Evolutionary conservation across 2,888 invertebrate species (phyloP), one percentile per base, ranked within the genome.

Genomic region (Peribatodes rhomboidaria): DNA sequence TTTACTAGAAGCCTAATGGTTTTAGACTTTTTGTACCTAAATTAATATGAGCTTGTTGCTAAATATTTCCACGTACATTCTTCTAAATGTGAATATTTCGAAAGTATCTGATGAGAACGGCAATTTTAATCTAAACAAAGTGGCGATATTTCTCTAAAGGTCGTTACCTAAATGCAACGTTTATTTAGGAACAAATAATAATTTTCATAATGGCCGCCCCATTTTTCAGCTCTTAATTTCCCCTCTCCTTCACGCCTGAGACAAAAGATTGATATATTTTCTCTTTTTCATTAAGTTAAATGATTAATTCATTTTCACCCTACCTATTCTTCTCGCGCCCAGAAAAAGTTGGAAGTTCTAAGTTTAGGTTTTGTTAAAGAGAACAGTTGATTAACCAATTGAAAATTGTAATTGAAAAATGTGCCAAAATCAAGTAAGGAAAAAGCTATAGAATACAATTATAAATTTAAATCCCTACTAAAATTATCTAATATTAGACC

Each of bases 251-350:
- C 81, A 78, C 77, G 75, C 66, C 79, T 81, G 82, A 89, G 85
- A 89, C 90, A 90, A 90, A 88, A 90, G 89, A 90, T 90, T 89
- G 90, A 90, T 90, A 89, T 86, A 87, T 89, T 82, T 80, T 81
- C 80, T 82, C 83, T 84, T 89, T 72, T 90, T 89, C 86, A 90
- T 90, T 89, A 85, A 81, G 75, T 87, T 83, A 84, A 86, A 88
- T 89, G 86, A 90, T 90, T 86, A 86, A 89, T 89, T 79, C 73
- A 74, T 74, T 68, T 49, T 69, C 80, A 77, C 83, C 84, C 84
- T 77, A 75, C n/a, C n/a, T n/a, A 78, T 73, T 71, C 49, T 68
- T 74, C n/a, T 62, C 16, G n/a, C 50, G 31, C 18, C 39, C 13
- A 49, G 47, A 14, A 52, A 64, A 65, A 62, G 56, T 64, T 41